These are phyloP conservation scores for Thalassarche chlororhynchos DNA, from an alignment of 2,113 vertebrate genomes.

Conservation along the genomic window DNA sequence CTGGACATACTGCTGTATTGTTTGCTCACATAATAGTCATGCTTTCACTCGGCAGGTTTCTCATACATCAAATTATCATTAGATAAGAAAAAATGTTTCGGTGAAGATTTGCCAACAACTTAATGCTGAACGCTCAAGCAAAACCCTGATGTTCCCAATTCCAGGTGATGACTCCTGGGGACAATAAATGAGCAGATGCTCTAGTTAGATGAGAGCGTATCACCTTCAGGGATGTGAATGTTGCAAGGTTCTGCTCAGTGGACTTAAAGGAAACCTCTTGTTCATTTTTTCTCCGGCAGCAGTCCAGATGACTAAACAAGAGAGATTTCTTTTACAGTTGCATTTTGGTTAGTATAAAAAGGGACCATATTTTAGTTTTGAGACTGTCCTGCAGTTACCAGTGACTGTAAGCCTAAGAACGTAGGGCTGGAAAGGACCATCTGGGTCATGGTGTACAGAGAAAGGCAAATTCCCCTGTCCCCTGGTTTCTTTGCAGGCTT, in stretches of 20 bases:
- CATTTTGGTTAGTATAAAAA: neutral
- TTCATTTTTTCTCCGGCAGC: slow-evolving; percentile 46
- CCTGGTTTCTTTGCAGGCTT: neutral
- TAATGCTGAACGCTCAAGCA: slow-evolving; percentile 38
- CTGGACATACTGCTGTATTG: slow-evolving; percentile 62
- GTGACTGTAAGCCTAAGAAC: neutral
- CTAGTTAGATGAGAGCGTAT: slow-evolving; percentile 53
- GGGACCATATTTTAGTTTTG: neutral
- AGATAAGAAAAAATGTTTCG: slow-evolving; percentile 56
- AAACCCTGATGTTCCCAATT: slow-evolving; percentile 50
- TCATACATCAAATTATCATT: slow-evolving; percentile 68
- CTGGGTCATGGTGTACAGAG: neutral
- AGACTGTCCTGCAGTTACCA: neutral
- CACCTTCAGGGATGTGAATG: slow-evolving; percentile 56
- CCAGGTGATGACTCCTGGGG: slow-evolving; percentile 63
- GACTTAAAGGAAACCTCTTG: slow-evolving; percentile 50
- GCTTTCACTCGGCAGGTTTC: slow-evolving; percentile 57
- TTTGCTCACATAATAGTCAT: slow-evolving; percentile 38
- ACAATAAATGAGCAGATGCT: slow-evolving; percentile 68
- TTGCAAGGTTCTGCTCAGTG: slow-evolving; percentile 42
- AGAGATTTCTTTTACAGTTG: slow-evolving; percentile 19
- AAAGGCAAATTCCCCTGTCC: neutral
- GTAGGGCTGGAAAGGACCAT: neutral
- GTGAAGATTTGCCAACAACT: slow-evolving; percentile 56
- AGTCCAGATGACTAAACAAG: slow-evolving; percentile 42